These are phyloP conservation scores for Sebastolobus altivelis DNA, from an alignment of 2,797 vertebrate species.

Conservation along the genomic window DNA sequence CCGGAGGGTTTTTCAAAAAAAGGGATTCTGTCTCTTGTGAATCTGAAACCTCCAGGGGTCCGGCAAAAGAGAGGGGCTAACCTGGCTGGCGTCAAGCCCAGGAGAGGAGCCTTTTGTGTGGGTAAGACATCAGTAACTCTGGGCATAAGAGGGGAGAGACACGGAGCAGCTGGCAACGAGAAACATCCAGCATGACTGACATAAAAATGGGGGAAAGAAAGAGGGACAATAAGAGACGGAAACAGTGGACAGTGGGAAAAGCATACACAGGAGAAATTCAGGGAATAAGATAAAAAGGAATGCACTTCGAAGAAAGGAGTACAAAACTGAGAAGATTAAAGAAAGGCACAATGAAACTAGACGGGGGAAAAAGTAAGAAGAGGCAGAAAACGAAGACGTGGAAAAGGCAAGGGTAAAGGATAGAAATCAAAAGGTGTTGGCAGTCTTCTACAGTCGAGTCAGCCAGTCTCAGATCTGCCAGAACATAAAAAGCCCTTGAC, in stretches of 20 bases:
- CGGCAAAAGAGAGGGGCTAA: conserved; percentile 67
- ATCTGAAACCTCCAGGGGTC: conserved; percentile 70
- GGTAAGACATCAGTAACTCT: conserved; percentile 73
- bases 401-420: conserved; percentile 33
- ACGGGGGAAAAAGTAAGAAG: not conserved
- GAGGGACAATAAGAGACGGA: conserved; percentile 37
- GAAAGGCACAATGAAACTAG: conserved; percentile 22
- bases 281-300: conserved; percentile 8
- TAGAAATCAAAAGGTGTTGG: conserved; percentile 44
- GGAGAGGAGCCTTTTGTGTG: conserved; percentile 76
- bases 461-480: conserved; percentile 51
- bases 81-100: conserved; percentile 78
- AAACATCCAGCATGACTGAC: conserved; percentile 68
- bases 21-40: conserved; percentile 60
- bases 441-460: conserved; percentile 43
- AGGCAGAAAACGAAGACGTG: conserved; percentile 12
- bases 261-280: conserved; percentile 61
- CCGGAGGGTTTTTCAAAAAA: conserved; percentile 27
- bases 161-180: conserved; percentile 61
- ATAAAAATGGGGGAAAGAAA: conserved; percentile 45
- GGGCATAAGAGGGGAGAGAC: conserved; percentile 53
- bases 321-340: conserved; percentile 20
- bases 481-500: conserved; percentile 62
- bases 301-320: conserved; percentile 6
- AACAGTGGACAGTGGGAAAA: conserved; percentile 72